Percentiles rank a stretch among this genome's conserved stretches.
Conservation (phyloP, 1,140 invertebrate species). For the Drosophila arawakana region DNA sequence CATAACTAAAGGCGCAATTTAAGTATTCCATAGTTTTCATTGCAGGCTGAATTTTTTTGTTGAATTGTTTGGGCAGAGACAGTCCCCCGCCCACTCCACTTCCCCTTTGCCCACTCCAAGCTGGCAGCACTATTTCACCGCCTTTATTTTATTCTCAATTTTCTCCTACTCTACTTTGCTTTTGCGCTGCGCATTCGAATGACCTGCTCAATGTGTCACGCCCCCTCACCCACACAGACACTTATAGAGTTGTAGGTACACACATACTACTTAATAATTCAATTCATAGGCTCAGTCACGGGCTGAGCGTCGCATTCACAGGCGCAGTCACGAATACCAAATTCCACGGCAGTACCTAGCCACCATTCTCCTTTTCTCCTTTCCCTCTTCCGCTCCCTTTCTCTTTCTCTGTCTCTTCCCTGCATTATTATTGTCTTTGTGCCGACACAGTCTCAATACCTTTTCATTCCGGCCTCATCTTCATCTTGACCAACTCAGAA, state of each 20-base stretch:
- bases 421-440: not conserved
- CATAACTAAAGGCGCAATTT: slow-evolving; percentile 27
- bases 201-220: slow-evolving; percentile 62
- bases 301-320: slow-evolving; percentile 52
- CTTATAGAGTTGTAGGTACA: slow-evolving; percentile 9
- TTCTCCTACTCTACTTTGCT: slow-evolving; percentile 31
- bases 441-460: slow-evolving; percentile 14
- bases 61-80: not conserved
- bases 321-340: slow-evolving; percentile 72
- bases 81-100: not conserved
- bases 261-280: slow-evolving; percentile 73
- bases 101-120: not conserved
- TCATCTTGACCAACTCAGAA: slow-evolving; percentile 3
- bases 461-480: not conserved
- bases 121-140: not conserved
- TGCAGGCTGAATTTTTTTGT: not conserved
- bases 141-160: slow-evolving; percentile 15
- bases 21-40: slow-evolving; percentile 2
- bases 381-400: not conserved
- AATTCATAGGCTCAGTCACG: slow-evolving; percentile 79
- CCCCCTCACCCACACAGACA: slow-evolving; percentile 26
- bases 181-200: slow-evolving; percentile 76
- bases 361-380: not conserved
- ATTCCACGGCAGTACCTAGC: slow-evolving; percentile 20
- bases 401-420: not conserved